phyloP scores from a whole-genome alignment of 2,113 vertebrate species.

The Tichodroma muraria region DNA sequence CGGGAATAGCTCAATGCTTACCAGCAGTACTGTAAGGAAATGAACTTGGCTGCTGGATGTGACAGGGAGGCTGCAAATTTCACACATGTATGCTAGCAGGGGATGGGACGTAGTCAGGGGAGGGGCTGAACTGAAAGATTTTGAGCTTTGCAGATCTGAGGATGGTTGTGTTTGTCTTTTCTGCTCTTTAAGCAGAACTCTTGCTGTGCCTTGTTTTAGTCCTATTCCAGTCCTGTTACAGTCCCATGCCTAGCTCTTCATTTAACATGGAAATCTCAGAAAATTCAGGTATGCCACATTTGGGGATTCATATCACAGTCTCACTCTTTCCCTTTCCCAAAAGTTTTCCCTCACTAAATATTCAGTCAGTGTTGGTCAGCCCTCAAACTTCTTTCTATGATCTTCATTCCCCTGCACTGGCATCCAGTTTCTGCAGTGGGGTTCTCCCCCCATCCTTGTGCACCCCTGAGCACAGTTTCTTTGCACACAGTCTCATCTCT shows the following conservation, averaged over 20 bases:
- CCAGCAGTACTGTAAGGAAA: background rate
- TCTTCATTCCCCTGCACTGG: background rate
- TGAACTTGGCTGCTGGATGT: background rate
- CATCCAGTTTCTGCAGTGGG: background rate
- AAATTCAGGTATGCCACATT: background rate
- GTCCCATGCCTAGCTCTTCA: background rate
- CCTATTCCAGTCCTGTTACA: background rate
- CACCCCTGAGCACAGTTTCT: background rate
- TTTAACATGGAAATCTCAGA: background rate
- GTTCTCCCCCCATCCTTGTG: background rate
- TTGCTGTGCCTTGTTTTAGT: background rate
- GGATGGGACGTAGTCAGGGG: rapidly evolving
- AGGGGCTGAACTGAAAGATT: background rate
- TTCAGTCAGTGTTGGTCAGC: background rate
- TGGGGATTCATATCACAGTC: background rate
- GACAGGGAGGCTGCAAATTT: background rate
- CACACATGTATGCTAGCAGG: background rate
- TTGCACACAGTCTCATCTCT: background rate
- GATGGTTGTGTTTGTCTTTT: background rate
- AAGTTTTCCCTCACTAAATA: background rate
- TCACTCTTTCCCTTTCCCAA: background rate
- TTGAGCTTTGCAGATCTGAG: background rate
- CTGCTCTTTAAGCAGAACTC: background rate
- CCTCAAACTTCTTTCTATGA: rapidly evolving
- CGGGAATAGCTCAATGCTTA: background rate